Evolutionary conservation across 1,140 invertebrate genomes (phyloP), one percentile per base, ranked within the genome.

Genomic region (Chelonus insularis): DNA sequence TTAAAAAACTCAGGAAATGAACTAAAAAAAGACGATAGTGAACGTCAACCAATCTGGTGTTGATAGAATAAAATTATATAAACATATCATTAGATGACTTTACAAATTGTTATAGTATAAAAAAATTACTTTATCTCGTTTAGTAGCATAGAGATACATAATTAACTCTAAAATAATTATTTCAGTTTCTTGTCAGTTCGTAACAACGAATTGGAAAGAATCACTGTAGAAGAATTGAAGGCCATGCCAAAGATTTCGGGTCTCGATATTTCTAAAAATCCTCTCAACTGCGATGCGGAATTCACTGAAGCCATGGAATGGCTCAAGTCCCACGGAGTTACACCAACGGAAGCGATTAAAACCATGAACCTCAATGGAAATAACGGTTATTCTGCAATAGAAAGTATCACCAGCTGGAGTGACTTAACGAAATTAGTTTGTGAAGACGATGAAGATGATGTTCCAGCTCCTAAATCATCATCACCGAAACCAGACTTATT

Each of bases 201-300:
- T 39, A 68, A 60, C 0, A 82, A 81, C 45, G 59, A 57, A 41
- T 54, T 81, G 32, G 70, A 69, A 47, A 75, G 73, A 20, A 73
- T 75, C 14, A 82, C 77, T 0, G 58, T 78, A 1, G 80, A 80
- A 55, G 80, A 82, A 63, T 58, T 82, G 11, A 74, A 65, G 25
- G 78, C 75, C 23, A 81, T 65, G 57, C 79, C 80, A 6, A 72
- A 71, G 45, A 57, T 81, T 4, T 71, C 72, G 5, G 74, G 72
- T 32, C 57, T 84, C 8, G 80, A 82, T 63, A 62, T 82, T 7
- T 68, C 73, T 1, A 66, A 73, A 8, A 83, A 83, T 69, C 81
- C 80, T 3, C 50, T 84, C 8, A 55, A 72, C 4, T 84, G 83
- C 39, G 76, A 80, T 39, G 43, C 69, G 5, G 80, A 82, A 2